phyloP scores from a whole-genome alignment of 2,888 invertebrate genomes.

The Podotricha telesiphe region DNA sequence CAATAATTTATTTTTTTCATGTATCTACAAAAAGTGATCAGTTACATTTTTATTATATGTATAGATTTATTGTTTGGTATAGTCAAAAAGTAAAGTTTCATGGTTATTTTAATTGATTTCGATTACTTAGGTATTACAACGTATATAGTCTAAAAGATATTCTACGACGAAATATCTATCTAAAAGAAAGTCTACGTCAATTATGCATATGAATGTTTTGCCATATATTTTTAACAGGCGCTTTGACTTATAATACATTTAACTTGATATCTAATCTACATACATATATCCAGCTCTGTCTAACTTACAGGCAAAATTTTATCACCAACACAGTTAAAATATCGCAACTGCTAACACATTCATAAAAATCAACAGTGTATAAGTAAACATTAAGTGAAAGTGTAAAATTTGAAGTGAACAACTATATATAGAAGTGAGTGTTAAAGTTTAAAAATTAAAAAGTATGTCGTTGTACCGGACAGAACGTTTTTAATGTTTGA shows the following conservation, averaged over 20 bases:
- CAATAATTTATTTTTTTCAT: too few species aligned
- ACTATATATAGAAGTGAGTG: slow-evolving; percentile 36
- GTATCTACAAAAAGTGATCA: too few species aligned
- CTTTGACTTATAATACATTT: not conserved
- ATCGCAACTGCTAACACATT: slow-evolving; percentile 55
- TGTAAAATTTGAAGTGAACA: slow-evolving; percentile 45
- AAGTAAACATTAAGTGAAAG: slow-evolving; percentile 43
- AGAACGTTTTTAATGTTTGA: slow-evolving; percentile 70
- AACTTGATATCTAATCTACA: not conserved
- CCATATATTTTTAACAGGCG: slow-evolving; percentile 11
- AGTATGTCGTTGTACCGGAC: slow-evolving; percentile 69
- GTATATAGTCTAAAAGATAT: too few species aligned
- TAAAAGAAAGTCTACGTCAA: not conserved
- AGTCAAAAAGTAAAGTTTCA: too few species aligned
- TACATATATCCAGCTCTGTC: not conserved
- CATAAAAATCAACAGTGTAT: slow-evolving; percentile 35
- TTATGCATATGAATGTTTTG: not conserved
- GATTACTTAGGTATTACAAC: too few species aligned
- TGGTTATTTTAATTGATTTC: too few species aligned
- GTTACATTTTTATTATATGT: too few species aligned
- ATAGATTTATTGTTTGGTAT: too few species aligned
- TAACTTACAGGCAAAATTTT: not conserved
- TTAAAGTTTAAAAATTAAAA: slow-evolving; percentile 51
- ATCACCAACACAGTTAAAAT: slow-evolving; percentile 44
- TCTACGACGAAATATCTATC: too few species aligned